Evolutionary conservation across 2,113 vertebrate genomes (phyloP), one percentile per base, ranked within the genome.

Genomic region (Micronisus gabar): DNA sequence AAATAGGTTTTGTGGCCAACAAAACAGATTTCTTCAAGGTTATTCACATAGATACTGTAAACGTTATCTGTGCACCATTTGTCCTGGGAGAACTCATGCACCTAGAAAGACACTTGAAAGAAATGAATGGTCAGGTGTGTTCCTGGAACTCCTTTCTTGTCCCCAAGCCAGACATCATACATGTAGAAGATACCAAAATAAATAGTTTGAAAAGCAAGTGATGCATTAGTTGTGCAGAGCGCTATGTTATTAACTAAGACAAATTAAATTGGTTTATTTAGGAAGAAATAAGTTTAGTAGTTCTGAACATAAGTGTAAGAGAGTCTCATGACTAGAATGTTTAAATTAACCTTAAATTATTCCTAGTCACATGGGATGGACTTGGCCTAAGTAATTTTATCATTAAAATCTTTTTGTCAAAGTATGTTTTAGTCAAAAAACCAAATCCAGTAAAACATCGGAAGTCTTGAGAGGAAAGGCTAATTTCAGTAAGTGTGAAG

Each of bases 91-190:
- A 26, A 5, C 7, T 62, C 25, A 53, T 36, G 10, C 29, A 14
- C 19, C 47, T 86, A 32, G 66, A 63, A 95, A 84, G 45, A 29
- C 25, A 21, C 12, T 55, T 67, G 29, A 66, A 79, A 85, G 4
- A 62, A 84, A 36, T 34, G 6, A 58, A 48, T 58, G 25, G 20
- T 13, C 9, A 53, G 22, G 11, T 32, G 22, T 38, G 25, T 50
- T 95, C 40, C 53, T 89, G 25, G 25, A 78, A 70, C 11, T 62
- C 26, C 23, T 82, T 95, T 85, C n/a, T 71, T 87, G 11, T 79
- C 10, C 9, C 19, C 5, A 82, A 4, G 7, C 9, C 32, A 61
- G n/a, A 68, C 15, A 72, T 72, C 3, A 26, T 48, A 62, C 0
- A 7, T 10, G 1, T n/a, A 55, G 36, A 70, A 53, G 23, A 52